phyloP scores from a whole-genome alignment of 2,797 vertebrate genomes.

The Cuculus canorus region DNA sequence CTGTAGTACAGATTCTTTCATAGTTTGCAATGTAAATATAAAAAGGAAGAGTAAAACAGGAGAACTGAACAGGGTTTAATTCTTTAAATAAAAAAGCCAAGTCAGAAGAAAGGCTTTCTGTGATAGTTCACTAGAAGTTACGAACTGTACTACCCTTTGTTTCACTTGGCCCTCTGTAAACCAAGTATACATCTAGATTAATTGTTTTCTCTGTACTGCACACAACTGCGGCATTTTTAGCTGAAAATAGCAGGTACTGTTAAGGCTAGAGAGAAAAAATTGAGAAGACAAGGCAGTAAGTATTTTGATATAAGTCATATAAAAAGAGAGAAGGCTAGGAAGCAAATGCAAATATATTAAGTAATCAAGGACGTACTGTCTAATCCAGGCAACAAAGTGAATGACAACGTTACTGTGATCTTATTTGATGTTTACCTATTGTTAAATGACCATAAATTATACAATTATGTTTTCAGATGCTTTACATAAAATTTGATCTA shows the following conservation, averaged over 20 bases:
- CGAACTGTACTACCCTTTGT: not conserved
- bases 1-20: not conserved
- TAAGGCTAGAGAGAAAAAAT: not conserved
- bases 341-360: not conserved
- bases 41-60: not conserved
- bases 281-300: not conserved
- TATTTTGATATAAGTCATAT: not conserved
- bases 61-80: not conserved
- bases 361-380: not conserved
- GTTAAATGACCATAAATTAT: not conserved
- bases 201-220: not conserved
- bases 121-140: not conserved
- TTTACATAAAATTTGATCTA: not conserved
- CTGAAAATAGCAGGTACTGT: not conserved
- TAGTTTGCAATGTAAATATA: not conserved
- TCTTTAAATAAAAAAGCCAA: not conserved
- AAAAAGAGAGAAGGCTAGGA: not conserved
- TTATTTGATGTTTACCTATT: not conserved
- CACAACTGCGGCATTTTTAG: not conserved
- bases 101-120: not conserved
- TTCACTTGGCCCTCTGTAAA: not conserved
- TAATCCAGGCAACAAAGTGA: not conserved
- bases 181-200: not conserved
- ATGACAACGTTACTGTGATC: not conserved
- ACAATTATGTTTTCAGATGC: not conserved